Evolutionary conservation across 2,797 vertebrate species (phyloP), one percentile per base, ranked within the genome.

Genomic region (Phrynocephalus guinanensis): DNA sequence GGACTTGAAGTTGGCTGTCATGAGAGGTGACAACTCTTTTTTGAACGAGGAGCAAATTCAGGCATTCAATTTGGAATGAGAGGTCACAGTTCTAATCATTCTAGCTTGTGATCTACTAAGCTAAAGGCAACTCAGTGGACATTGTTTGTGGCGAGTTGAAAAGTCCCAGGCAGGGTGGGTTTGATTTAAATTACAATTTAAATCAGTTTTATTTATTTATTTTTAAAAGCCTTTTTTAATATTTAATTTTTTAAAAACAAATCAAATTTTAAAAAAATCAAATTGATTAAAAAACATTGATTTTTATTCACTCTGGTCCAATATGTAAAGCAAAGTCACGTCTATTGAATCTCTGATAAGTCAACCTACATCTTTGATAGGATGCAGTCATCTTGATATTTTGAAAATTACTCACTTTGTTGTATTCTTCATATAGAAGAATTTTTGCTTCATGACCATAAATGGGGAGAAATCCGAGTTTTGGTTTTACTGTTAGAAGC

Each of bases 1-100:
- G 87, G 89, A 70, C 88, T 63, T 90, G 86, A 85, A 91, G 88
- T 79, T 87, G 82, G 52, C 86, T 93, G 73, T 93, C 30, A 18
- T 89, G 89, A 85, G 92, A 94, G 89, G 92, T 90, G 92, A 93
- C 92, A 94, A 90, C 90, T 90, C 90, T 86, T 93, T 86, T 92
- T 93, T 89, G 86, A 93, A 88, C 94, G 79, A 63, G 83, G 86
- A 82, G 75, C 83, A 76, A 73, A 16, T 60, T 82, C 90, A 8
- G 81, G n/a, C 67, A 79, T 5, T 86, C 92, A 91, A 44, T 89
- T 93, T 93, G 38, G 80, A 87, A 20, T 87, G 9, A 83, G 80
- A 33, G 84, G 1, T 86, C 83, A 63, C 66, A 2, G 52, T 56
- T 56, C 52, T 15, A 56, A 56, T 56, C 52, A 56, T 56, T 9